phyloP scores from a whole-genome alignment of 2,888 invertebrate genomes.

The Drosophila vallismaia region DNA sequence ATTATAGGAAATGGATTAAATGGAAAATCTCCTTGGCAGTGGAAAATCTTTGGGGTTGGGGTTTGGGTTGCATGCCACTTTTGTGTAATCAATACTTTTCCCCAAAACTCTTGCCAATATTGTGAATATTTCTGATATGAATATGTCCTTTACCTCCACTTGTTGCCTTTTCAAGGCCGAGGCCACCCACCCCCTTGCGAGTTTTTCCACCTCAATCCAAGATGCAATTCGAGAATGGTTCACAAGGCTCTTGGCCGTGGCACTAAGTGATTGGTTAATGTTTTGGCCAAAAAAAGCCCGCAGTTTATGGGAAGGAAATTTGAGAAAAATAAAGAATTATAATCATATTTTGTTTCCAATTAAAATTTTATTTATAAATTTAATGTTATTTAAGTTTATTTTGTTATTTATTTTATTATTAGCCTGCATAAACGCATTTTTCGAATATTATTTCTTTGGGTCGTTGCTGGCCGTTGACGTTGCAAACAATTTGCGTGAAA shows the following conservation, averaged over 20 bases:
- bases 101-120: constrained; percentile 3
- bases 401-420: neutral
- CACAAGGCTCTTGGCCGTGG: constrained; percentile 32
- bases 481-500: constrained; percentile 64
- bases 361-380: neutral
- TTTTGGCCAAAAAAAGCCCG: constrained; percentile 6
- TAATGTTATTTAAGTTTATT: neutral
- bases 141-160: constrained; percentile 20
- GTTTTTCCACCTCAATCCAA: constrained; percentile 3
- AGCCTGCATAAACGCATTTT: constrained; percentile 26
- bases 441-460: constrained; percentile 35
- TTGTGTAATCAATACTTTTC: constrained; percentile 34
- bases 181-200: constrained; percentile 2
- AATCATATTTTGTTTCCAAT: neutral
- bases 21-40: neutral
- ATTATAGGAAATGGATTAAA: neutral
- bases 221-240: constrained; percentile 37
- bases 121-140: neutral
- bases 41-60: no score
- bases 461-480: constrained; percentile 48
- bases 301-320: constrained; percentile 9
- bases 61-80: constrained; percentile 25
- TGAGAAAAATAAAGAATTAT: neutral
- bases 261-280: constrained; percentile 40
- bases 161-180: constrained; percentile 38